Conservation (phyloP, 1,140 invertebrate species). For the Drosophila sp. region DNA sequence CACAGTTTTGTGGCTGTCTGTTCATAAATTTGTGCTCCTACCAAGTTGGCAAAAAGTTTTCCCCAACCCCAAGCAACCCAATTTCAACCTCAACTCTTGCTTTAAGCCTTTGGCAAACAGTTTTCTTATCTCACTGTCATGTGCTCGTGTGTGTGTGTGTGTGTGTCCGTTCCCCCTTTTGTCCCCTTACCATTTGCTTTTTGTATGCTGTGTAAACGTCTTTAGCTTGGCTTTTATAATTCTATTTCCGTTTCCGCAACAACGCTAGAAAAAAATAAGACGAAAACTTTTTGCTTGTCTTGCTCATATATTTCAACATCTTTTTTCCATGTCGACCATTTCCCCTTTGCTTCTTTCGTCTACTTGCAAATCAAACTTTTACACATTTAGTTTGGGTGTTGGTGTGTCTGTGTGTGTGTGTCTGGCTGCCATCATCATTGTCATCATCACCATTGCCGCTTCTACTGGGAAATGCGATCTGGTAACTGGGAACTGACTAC, state of each 20-base stretch:
- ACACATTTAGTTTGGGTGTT: slow-evolving; percentile 38
- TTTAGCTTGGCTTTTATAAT: slow-evolving; percentile 75
- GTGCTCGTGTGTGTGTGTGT: slow-evolving; percentile 38
- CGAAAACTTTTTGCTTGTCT: slow-evolving; percentile 49
- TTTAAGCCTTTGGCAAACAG: slow-evolving; percentile 66
- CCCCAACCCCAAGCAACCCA: not conserved
- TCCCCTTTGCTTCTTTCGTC: slow-evolving; percentile 42
- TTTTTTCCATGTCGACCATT: slow-evolving; percentile 55
- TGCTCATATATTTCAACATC: slow-evolving; percentile 56
- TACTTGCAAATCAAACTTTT: slow-evolving; percentile 63
- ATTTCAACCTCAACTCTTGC: not conserved
- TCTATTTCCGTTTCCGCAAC: slow-evolving; percentile 74
- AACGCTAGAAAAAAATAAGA: slow-evolving; percentile 22
- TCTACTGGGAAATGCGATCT: slow-evolving; percentile 17
- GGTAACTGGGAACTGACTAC: slow-evolving; percentile 35
- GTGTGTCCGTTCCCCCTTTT: slow-evolving; percentile 22
- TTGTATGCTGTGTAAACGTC: slow-evolving; percentile 68
- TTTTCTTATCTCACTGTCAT: slow-evolving; percentile 61
- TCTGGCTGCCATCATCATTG: slow-evolving; percentile 56
- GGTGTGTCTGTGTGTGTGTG: slow-evolving; percentile 18
- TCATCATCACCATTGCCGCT: slow-evolving; percentile 52
- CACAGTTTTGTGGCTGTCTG: slow-evolving; percentile 60
- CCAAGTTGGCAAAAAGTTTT: slow-evolving; percentile 57
- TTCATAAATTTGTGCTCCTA: slow-evolving; percentile 64
- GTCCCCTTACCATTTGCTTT: slow-evolving; percentile 40